These are phyloP conservation scores for Trinorchestia longiramus DNA, from an alignment of 1,140 invertebrate genomes.

Conservation along the genomic window DNA sequence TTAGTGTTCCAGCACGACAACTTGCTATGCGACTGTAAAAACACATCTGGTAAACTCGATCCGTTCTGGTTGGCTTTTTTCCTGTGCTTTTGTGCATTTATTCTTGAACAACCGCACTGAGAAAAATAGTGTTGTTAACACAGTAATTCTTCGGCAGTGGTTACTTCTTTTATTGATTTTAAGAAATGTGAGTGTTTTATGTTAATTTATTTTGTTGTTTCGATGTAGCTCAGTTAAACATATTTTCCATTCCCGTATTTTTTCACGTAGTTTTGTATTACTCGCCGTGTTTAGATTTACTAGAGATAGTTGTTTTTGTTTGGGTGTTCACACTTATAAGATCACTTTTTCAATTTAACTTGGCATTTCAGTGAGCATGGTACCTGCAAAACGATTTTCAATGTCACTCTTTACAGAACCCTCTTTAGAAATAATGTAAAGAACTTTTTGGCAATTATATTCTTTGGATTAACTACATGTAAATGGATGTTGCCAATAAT, in stretches of 20 bases:
- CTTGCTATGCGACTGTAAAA: neutral
- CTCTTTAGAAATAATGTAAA: neutral
- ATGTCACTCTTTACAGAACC: neutral
- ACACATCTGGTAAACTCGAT: neutral
- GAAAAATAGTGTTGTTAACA: neutral
- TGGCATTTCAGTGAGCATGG: neutral
- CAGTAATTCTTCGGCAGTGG: neutral
- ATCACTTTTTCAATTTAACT: neutral
- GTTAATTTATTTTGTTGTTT: neutral
- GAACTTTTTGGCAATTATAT: neutral
- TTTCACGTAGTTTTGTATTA: neutral
- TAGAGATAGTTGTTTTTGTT: neutral
- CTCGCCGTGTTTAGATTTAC: neutral
- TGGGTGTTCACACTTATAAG: neutral
- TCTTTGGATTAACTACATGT: neutral
- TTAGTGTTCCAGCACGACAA: neutral
- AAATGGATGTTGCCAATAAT: neutral
- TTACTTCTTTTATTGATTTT: neutral
- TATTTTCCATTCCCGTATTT: neutral
- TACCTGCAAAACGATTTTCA: neutral
- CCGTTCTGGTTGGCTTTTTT: neutral
- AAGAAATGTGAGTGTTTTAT: neutral
- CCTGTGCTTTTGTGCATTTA: neutral
- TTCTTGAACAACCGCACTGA: neutral
- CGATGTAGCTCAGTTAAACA: neutral